Percentiles rank a stretch among this genome's conserved stretches.
phyloP scores from a whole-genome alignment of 2,888 invertebrate genomes.

The Abrostola triplasia region DNA sequence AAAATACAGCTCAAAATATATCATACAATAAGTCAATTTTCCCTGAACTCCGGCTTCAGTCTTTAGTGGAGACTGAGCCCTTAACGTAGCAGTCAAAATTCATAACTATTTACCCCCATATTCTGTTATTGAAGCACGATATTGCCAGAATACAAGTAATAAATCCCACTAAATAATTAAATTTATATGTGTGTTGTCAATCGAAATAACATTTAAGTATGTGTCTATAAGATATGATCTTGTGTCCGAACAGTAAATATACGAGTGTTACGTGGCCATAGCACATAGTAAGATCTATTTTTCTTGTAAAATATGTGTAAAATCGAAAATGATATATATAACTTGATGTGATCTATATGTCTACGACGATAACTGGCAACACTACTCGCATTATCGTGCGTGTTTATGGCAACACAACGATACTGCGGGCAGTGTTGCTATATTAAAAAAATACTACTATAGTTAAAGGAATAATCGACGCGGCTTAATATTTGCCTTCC shows the following conservation, averaged over 20 bases:
- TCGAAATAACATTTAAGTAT: not conserved
- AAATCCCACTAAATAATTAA: conserved; percentile 8
- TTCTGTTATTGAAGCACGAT: not conserved
- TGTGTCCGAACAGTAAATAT: conserved; percentile 2
- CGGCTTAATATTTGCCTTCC: conserved; percentile 58
- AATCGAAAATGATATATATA: conserved; percentile 34
- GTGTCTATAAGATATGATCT: not conserved
- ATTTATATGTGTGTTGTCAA: not conserved
- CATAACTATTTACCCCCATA: conserved; percentile 13
- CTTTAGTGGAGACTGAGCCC: not conserved
- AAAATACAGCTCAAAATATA: too few relatives aligned
- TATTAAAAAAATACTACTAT: conserved; percentile 25
- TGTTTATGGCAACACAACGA: conserved; percentile 20
- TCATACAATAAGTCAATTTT: too few relatives aligned
- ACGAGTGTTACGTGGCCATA: conserved; percentile 33
- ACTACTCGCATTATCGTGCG: conserved; percentile 20
- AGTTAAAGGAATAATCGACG: conserved; percentile 37
- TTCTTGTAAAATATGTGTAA: conserved; percentile 34
- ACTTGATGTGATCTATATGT: conserved; percentile 36
- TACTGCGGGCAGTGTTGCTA: conserved; percentile 35
- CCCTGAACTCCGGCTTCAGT: not conserved
- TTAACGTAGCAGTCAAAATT: conserved; percentile 10
- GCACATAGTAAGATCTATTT: conserved; percentile 30
- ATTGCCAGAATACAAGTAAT: conserved; percentile 30
- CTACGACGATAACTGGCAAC: conserved; percentile 34